A percentile compares a stretch with the other conserved stretches of the same genome.
Evolutionary conservation across 2,797 vertebrate genomes (phyloP).

Genomic region (Fringilla coelebs): DNA sequence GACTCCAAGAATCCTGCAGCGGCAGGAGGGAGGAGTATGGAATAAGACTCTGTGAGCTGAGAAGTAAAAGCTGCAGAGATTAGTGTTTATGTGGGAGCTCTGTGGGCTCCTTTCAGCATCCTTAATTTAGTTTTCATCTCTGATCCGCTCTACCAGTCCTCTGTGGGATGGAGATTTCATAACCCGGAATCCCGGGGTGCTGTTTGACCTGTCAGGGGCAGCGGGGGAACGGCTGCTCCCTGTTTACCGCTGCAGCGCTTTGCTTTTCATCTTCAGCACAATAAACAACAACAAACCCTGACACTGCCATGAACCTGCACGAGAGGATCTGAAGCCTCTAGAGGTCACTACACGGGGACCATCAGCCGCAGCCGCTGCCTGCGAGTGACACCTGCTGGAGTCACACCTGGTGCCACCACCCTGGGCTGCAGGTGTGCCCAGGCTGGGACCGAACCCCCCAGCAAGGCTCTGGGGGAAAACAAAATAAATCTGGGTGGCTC

Average conservation of each 20-base stretch:
- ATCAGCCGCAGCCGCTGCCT: background rate
- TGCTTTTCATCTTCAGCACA: background rate
- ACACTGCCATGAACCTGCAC: background rate
- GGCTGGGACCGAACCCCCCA: background rate
- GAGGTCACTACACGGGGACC: background rate
- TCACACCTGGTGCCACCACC: background rate
- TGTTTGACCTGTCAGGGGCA: background rate
- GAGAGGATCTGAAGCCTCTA: background rate
- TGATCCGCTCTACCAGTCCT: background rate
- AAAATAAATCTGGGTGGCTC: background rate
- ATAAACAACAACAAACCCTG: background rate
- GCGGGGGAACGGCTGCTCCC: background rate
- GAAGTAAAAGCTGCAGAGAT: constrained; percentile 5
- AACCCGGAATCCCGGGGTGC: background rate
- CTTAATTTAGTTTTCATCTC: background rate
- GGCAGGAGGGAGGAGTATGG: background rate
- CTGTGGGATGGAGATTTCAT: background rate
- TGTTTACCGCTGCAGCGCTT: background rate
- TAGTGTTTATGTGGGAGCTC: background rate
- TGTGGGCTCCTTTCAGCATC: background rate
- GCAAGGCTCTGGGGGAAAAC: background rate
- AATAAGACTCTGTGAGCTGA: background rate
- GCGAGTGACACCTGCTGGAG: constrained; percentile 63
- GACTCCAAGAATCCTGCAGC: background rate
- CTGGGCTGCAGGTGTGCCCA: background rate